Percentiles rank a stretch among this genome's conserved stretches.
These are phyloP conservation scores for Sarcophaga subvicina DNA, from an alignment of 2,888 invertebrate genomes.

Conservation along the genomic window DNA sequence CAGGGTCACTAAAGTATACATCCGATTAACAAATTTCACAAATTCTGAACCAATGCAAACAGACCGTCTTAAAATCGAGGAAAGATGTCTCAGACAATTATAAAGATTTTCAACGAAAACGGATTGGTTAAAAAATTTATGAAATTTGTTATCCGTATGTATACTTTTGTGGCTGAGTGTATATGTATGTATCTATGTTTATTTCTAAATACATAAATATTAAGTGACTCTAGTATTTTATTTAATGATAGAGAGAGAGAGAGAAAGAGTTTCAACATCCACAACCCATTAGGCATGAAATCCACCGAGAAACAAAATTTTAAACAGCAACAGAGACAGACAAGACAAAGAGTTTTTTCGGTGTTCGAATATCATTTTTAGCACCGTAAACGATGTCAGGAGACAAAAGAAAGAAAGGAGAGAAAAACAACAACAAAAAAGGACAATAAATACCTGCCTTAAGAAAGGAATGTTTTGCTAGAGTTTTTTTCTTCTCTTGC, in stretches of 20 bases:
- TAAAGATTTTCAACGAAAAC: no score
- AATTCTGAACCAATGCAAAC: no score
- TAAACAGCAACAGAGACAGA: slow-evolving; percentile 25
- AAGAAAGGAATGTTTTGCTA: slow-evolving; percentile 39
- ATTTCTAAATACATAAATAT: neutral
- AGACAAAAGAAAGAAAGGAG: neutral
- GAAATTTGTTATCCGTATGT: no score
- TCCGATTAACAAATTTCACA: no score
- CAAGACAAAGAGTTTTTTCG: neutral
- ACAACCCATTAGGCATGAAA: slow-evolving; percentile 58
- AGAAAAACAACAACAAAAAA: slow-evolving; percentile 3
- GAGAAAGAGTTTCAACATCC: slow-evolving; percentile 18
- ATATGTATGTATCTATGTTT: no score
- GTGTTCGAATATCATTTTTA: slow-evolving; percentile 13
- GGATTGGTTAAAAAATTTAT: no score
- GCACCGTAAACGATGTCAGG: slow-evolving; percentile 24
- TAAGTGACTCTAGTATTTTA: neutral
- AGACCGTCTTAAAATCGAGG: no score
- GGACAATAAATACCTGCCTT: neutral
- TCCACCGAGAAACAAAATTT: slow-evolving; percentile 53
- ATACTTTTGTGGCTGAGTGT: no score
- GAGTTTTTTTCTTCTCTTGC: neutral
- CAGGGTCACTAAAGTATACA: no score
- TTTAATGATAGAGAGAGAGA: slow-evolving; percentile 6
- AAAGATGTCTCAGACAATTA: no score